Conservation (phyloP, 2,888 invertebrate species). For the Hypselothyrea guttata region DNA sequence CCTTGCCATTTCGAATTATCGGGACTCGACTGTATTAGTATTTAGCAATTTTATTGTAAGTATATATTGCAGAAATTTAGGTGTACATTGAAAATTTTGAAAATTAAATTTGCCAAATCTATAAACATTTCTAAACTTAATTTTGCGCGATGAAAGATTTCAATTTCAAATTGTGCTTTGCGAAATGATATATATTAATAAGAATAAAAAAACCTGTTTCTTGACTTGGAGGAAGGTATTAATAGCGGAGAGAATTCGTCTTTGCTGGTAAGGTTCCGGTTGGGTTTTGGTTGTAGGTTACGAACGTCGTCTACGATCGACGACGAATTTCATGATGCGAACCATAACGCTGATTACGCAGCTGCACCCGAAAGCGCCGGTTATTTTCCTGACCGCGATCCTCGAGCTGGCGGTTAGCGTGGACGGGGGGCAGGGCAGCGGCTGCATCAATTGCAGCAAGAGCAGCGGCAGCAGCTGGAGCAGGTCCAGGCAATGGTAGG, state of each 20-base stretch:
- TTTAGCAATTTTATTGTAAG: constrained; percentile 45
- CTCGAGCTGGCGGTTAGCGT: constrained; percentile 49
- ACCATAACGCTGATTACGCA: constrained; percentile 75
- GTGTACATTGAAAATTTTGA: constrained; percentile 37
- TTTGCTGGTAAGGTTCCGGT: background rate
- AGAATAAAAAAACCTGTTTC: constrained; percentile 40
- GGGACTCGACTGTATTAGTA: constrained; percentile 12
- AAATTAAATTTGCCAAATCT: constrained; percentile 20
- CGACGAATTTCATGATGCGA: constrained; percentile 78
- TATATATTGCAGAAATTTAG: constrained; percentile 51
- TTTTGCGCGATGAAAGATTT: too few species aligned
- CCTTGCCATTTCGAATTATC: background rate
- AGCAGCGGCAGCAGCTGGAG: constrained; percentile 37
- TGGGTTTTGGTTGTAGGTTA: constrained; percentile 4
- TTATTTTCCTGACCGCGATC: constrained; percentile 61
- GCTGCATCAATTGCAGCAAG: constrained; percentile 34
- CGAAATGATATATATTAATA: constrained; percentile 22
- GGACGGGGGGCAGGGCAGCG: constrained; percentile 34
- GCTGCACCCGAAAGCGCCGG: constrained; percentile 72
- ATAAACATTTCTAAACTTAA: too few species aligned
- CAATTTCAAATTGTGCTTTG: too few species aligned
- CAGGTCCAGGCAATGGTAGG: constrained; percentile 30
- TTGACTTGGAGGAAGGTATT: background rate
- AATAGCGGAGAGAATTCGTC: background rate
- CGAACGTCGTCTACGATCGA: constrained; percentile 46